phyloP scores from a whole-genome alignment of 2,113 vertebrate species.

The Callipepla squamata region DNA sequence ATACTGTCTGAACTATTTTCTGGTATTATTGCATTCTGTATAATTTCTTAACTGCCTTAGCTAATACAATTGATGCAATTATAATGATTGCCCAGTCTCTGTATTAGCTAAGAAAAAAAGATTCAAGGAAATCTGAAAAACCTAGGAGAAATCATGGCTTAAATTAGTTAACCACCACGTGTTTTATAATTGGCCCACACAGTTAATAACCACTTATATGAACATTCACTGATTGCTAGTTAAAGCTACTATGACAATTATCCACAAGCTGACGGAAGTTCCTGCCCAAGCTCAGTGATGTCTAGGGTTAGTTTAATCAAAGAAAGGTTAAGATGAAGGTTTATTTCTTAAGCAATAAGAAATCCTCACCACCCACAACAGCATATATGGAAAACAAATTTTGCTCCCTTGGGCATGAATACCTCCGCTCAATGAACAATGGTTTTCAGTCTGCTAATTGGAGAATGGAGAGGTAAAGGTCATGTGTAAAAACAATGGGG shows the following conservation, averaged over 20 bases:
- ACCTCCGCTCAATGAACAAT: constrained; percentile 72
- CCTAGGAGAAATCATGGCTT: neutral
- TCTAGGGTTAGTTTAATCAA: constrained; percentile 40
- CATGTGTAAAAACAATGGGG: constrained; percentile 77
- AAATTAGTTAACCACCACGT: neutral
- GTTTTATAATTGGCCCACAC: neutral
- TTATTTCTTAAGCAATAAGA: constrained; percentile 55
- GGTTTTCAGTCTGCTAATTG: constrained; percentile 66
- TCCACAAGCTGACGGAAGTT: constrained; percentile 30
- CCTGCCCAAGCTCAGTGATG: constrained; percentile 26
- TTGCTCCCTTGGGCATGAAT: constrained; percentile 52
- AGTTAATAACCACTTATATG: neutral
- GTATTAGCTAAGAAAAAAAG: neutral
- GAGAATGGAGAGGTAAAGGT: constrained; percentile 68
- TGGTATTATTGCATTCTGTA: neutral
- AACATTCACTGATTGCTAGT: neutral
- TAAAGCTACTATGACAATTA: neutral
- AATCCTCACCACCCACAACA: constrained; percentile 34
- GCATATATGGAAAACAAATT: constrained; percentile 48
- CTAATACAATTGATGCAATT: neutral
- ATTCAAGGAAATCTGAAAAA: constrained; percentile 1
- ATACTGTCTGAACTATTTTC: neutral
- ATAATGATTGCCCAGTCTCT: neutral
- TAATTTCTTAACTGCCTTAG: neutral
- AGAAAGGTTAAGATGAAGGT: constrained; percentile 47